These are phyloP conservation scores for Ictalurus punctatus DNA, from an alignment of 2,113 vertebrate genomes.

Conservation along the genomic window DNA sequence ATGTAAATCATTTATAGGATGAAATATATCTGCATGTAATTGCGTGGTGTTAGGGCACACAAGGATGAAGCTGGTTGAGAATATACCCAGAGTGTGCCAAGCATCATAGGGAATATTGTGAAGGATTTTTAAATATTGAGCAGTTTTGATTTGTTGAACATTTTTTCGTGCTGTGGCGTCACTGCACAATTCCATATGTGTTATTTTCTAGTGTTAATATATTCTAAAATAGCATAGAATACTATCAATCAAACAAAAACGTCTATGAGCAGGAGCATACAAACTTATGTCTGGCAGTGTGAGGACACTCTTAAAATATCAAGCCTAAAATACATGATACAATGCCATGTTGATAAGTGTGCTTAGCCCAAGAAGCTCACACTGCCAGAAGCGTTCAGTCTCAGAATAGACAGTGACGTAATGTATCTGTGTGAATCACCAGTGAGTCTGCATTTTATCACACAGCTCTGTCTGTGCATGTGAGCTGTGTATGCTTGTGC, in stretches of 20 bases:
- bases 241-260: neutral
- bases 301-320: slow-evolving; percentile 9
- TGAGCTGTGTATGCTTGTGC: neutral
- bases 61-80: neutral
- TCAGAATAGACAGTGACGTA: slow-evolving; percentile 43
- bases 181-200: neutral
- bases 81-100: neutral
- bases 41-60: too few species aligned
- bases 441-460: slow-evolving; percentile 30
- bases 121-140: neutral
- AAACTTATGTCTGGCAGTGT: neutral
- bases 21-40: neutral
- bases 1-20: neutral
- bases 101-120: neutral
- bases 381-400: slow-evolving; percentile 9
- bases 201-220: neutral
- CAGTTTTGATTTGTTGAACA: neutral
- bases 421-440: slow-evolving; percentile 36
- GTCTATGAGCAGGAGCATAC: neutral
- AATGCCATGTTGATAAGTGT: neutral
- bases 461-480: neutral
- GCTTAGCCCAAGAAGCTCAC: neutral
- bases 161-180: neutral
- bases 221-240: neutral
- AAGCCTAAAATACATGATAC: slow-evolving; percentile 9